phyloP scores from a whole-genome alignment of 2,797 vertebrate species.

The Catharus ustulatus region DNA sequence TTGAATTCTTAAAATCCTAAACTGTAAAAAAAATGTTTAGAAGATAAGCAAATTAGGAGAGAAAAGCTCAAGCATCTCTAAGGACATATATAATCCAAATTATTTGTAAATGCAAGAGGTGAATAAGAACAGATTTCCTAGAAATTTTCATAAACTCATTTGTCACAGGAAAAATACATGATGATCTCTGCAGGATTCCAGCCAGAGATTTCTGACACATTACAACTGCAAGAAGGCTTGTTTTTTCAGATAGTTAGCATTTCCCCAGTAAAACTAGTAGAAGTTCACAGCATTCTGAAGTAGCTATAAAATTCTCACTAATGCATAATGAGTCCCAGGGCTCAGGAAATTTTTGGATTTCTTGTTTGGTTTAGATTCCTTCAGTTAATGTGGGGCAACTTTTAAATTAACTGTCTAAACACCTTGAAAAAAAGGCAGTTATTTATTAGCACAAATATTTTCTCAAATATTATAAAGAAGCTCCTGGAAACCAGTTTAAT shows the following conservation, averaged over 20 bases:
- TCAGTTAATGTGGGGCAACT: background rate
- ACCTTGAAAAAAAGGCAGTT: slow-evolving; percentile 5
- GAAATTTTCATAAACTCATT: slow-evolving; percentile 36
- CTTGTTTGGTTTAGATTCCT: background rate
- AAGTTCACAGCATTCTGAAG: slow-evolving; percentile 38
- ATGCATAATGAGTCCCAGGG: background rate
- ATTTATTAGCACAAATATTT: slow-evolving; percentile 6
- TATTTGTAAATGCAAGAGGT: slow-evolving; percentile 31
- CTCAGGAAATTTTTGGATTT: slow-evolving; percentile 34
- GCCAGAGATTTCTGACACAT: slow-evolving; percentile 55
- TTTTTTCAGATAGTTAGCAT: slow-evolving; percentile 43
- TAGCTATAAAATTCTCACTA: slow-evolving; percentile 3
- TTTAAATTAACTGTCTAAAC: slow-evolving; percentile 24
- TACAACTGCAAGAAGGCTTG: slow-evolving; percentile 45
- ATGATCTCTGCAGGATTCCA: slow-evolving; percentile 17
- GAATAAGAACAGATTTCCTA: slow-evolving; percentile 45
- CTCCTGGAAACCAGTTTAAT: background rate
- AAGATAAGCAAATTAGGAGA: background rate
- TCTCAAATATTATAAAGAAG: background rate
- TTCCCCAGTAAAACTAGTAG: slow-evolving; percentile 42
- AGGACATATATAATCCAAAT: slow-evolving; percentile 21
- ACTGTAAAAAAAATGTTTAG: background rate
- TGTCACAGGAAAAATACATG: slow-evolving; percentile 54
- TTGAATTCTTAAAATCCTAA: background rate
- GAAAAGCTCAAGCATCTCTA: background rate